Evolutionary conservation across 2,888 invertebrate genomes (phyloP).

Genomic region (Noctua janthe): DNA sequence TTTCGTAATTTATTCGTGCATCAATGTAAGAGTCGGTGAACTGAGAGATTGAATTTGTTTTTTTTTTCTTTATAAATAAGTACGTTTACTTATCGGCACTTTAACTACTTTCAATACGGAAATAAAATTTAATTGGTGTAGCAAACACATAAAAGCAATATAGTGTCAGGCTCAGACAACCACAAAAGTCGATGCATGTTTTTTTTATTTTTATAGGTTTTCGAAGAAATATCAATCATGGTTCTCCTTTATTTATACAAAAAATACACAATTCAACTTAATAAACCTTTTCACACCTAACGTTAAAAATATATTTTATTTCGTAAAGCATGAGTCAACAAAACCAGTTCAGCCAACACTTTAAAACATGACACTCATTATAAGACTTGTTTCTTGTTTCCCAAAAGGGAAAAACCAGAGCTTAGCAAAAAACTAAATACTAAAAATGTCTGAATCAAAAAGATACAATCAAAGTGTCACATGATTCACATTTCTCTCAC

Average conservation of each 20-base stretch:
- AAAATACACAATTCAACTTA: not conserved
- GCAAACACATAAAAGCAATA: not conserved
- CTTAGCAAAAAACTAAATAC: not conserved
- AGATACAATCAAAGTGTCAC: constrained; percentile 21
- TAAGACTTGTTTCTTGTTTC: not conserved
- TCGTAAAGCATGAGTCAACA: constrained; percentile 8
- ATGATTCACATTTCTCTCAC: constrained; percentile 25
- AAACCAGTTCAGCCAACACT: not conserved
- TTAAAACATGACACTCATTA: not conserved
- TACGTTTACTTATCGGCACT: not conserved
- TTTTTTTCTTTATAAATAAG: constrained; percentile 1
- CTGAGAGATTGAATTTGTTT: constrained; percentile 2
- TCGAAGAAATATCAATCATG: not conserved
- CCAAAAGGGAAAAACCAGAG: not conserved
- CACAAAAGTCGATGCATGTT: not conserved
- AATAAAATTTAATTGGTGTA: not conserved
- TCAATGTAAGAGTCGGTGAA: constrained; percentile 30
- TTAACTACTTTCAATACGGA: constrained; percentile 12
- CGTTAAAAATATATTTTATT: not conserved
- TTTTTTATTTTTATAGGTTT: not conserved
- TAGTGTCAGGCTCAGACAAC: not conserved
- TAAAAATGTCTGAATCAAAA: constrained; percentile 10
- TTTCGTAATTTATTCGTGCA: constrained; percentile 26
- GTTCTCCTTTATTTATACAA: not conserved
- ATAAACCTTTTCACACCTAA: not conserved